Evolutionary conservation across 2,797 vertebrate genomes (phyloP).

Genomic region (Falco naumanni): DNA sequence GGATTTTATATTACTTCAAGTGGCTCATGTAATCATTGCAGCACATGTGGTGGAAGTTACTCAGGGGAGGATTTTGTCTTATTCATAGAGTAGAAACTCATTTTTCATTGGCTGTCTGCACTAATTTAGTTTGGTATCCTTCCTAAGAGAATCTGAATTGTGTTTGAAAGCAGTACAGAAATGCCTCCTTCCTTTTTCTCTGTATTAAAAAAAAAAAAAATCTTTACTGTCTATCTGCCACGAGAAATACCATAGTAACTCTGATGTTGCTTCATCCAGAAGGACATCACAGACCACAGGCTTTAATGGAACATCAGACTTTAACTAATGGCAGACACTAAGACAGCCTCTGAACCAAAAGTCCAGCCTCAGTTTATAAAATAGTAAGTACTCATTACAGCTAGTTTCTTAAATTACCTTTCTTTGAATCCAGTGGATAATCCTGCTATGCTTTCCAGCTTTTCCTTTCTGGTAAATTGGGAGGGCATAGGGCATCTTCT

Average conservation of each 20-base stretch:
- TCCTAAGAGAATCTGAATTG: background rate
- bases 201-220: background rate
- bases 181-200: background rate
- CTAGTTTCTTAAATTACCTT: background rate
- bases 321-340: background rate
- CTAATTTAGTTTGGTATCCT: slow-evolving; percentile 5
- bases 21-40: background rate
- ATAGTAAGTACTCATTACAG: background rate
- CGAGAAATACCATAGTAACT: background rate
- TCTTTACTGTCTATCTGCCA: background rate
- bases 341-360: background rate
- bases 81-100: background rate
- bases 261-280: background rate
- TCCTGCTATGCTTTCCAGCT: background rate
- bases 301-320: background rate
- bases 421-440: background rate
- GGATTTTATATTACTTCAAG: background rate
- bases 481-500: background rate
- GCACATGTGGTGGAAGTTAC: background rate
- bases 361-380: background rate
- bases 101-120: slow-evolving; percentile 10
- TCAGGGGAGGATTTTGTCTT: background rate
- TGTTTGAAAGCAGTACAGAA: slow-evolving; percentile 4
- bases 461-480: background rate
- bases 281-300: background rate